These are phyloP conservation scores for Neogale vison DNA, from an alignment of 2,113 vertebrate genomes.

Conservation along the genomic window DNA sequence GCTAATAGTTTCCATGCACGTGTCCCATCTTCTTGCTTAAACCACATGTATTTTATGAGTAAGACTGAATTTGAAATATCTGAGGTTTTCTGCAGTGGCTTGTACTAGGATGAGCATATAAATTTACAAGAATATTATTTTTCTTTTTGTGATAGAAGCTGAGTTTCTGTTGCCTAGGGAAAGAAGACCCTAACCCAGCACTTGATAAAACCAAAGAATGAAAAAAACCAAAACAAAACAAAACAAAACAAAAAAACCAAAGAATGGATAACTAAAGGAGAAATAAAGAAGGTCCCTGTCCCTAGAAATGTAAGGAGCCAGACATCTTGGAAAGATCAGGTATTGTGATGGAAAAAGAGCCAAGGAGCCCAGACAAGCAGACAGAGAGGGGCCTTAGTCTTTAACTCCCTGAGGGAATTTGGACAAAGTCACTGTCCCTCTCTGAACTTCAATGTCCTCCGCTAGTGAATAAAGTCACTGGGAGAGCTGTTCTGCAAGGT, in stretches of 20 bases:
- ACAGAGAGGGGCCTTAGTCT: neutral
- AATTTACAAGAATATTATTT: neutral
- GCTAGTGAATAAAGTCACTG: neutral
- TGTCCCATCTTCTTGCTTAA: neutral
- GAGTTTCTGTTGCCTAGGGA: neutral
- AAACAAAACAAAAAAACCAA: neutral
- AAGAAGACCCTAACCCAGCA: neutral
- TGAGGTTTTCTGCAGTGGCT: neutral
- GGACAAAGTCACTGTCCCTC: neutral
- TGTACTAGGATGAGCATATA: neutral
- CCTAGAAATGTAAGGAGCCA: neutral
- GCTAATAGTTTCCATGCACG: neutral
- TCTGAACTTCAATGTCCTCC: neutral
- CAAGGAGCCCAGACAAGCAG: neutral
- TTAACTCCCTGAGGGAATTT: neutral
- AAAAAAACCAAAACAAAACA: no score
- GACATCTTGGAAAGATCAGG: neutral
- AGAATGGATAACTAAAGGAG: neutral
- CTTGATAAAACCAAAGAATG: conserved; percentile 1
- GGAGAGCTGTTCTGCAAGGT: neutral
- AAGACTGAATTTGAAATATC: neutral
- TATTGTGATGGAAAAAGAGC: neutral
- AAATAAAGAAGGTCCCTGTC: neutral
- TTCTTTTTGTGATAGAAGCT: neutral
- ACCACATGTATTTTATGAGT: neutral